These are phyloP conservation scores for Fulica atra DNA, from an alignment of 2,113 vertebrate species.

Conservation along the genomic window DNA sequence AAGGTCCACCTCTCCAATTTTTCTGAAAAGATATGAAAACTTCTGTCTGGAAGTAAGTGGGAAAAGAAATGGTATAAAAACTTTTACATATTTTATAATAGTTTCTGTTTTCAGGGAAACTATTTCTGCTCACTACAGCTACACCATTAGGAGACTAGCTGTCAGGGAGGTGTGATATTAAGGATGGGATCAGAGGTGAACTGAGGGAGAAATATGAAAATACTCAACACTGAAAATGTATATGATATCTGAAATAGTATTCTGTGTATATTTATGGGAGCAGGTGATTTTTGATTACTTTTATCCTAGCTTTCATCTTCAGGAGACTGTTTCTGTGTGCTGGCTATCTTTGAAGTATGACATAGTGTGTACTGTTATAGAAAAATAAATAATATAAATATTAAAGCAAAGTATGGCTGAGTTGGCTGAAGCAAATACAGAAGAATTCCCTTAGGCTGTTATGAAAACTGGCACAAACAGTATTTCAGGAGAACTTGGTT, in stretches of 20 bases:
- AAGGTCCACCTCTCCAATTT: not conserved
- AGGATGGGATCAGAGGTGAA: not conserved
- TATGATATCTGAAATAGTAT: not conserved
- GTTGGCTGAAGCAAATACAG: not conserved
- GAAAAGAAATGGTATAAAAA: not conserved
- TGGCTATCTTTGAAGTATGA: constrained; percentile 5
- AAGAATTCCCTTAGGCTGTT: not conserved
- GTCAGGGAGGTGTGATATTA: not conserved
- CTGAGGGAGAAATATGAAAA: not conserved
- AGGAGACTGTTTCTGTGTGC: not conserved
- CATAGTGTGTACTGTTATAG: not conserved
- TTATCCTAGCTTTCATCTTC: not conserved
- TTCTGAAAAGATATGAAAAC: not conserved
- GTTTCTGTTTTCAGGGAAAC: constrained; percentile 31
- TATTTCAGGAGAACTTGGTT: not conserved
- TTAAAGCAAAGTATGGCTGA: constrained; percentile 9
- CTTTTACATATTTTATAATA: not conserved
- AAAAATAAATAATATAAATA: constrained; percentile 23
- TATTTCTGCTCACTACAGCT: not conserved
- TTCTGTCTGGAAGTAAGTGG: not conserved
- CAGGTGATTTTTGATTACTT: not conserved
- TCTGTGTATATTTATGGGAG: not conserved
- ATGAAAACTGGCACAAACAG: not conserved
- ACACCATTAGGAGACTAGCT: not conserved
- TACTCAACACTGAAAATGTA: not conserved